phyloP scores from a whole-genome alignment of 2,888 invertebrate species.

The Pandemis cinnamomeana region DNA sequence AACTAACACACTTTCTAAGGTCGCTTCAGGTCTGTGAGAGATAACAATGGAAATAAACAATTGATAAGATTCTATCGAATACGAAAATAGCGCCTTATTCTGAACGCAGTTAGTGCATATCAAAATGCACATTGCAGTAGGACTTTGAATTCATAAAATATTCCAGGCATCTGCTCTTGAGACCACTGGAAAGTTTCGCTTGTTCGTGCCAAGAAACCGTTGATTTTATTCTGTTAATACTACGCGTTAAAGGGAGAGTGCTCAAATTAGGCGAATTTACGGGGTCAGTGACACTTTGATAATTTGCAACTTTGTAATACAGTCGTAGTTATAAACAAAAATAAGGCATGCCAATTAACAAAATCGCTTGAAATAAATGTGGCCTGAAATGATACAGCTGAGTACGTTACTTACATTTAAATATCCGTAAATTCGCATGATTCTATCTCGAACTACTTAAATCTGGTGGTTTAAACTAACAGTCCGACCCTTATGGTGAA shows the following conservation, averaged over 20 bases:
- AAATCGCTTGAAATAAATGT: not conserved
- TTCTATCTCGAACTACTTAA: not conserved
- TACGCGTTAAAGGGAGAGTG: not conserved
- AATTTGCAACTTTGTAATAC: not conserved
- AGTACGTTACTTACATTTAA: not conserved
- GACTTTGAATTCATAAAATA: conserved; percentile 16
- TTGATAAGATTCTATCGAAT: conserved; percentile 32
- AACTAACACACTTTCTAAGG: conserved; percentile 19
- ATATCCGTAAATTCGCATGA: not conserved
- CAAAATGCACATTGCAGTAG: not conserved
- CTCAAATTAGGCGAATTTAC: conserved; percentile 9
- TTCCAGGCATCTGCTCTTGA: conserved; percentile 21
- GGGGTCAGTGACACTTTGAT: not conserved
- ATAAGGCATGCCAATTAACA: not conserved
- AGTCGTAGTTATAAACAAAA: not conserved
- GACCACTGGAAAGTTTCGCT: conserved; percentile 25
- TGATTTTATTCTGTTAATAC: not conserved
- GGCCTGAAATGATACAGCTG: no score
- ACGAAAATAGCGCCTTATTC: conserved; percentile 21
- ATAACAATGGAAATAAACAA: conserved; percentile 32
- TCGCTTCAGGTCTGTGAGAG: conserved; percentile 14
- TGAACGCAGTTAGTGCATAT: not conserved
- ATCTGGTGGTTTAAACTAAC: not conserved
- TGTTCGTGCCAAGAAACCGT: conserved; percentile 30
- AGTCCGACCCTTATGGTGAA: not conserved